Conservation (phyloP, 92 coral and sea anemone species). For the Palythoa caribaeorum region DNA sequence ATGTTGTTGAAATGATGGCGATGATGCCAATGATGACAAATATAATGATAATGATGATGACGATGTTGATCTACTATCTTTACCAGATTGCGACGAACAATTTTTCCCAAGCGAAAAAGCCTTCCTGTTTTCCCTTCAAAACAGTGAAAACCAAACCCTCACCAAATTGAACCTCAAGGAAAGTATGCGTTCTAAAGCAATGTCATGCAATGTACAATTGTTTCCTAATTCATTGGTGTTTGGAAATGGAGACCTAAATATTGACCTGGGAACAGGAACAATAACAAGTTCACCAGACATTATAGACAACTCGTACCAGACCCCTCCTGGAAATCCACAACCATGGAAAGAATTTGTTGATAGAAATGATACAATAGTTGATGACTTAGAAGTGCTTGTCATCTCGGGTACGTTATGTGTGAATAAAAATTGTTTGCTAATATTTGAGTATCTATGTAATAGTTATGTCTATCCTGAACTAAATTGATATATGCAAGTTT, state of each 20-base stretch:
- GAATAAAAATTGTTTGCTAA: background rate
- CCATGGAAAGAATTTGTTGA: slow-evolving; percentile 12
- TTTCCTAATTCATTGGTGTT: slow-evolving; percentile 18
- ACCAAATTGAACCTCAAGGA: background rate
- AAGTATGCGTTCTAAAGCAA: background rate
- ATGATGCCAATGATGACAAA: background rate
- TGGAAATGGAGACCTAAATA: slow-evolving; percentile 25
- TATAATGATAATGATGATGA: too few species aligned
- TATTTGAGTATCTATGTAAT: background rate
- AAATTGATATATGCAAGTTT: too few species aligned
- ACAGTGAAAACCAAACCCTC: background rate
- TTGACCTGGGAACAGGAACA: background rate
- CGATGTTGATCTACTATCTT: background rate
- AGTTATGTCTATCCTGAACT: too few species aligned
- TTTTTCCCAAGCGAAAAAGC: slow-evolving; percentile 13
- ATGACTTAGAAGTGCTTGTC: slow-evolving; percentile 26
- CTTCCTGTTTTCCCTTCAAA: slow-evolving; percentile 15
- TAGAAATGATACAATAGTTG: background rate
- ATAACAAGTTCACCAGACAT: background rate
- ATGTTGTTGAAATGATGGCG: background rate
- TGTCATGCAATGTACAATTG: background rate
- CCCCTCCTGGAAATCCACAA: background rate
- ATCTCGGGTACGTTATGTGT: slow-evolving; percentile 5
- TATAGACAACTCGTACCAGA: background rate
- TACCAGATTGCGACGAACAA: background rate